Evolutionary conservation across 2,113 vertebrate species (phyloP).

Genomic region (Rhabdornis inornatus): DNA sequence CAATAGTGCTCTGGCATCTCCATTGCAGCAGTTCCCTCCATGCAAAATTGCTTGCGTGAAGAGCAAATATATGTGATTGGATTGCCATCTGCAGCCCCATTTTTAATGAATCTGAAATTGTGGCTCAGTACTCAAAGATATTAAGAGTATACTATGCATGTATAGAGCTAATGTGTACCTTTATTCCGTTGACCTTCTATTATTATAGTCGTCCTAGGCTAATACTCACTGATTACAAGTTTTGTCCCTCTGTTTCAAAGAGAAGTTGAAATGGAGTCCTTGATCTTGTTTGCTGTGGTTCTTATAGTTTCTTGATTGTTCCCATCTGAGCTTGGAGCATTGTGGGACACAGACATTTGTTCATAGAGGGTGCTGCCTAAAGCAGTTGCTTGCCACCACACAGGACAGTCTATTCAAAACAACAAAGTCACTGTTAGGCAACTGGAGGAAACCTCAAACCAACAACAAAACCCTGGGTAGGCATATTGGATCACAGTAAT

Average conservation of each 20-base stretch:
- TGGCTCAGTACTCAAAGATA: not conserved
- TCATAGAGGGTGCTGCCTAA: not conserved
- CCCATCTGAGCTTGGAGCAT: not conserved
- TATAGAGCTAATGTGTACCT: not conserved
- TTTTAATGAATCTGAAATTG: not conserved
- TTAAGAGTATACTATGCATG: not conserved
- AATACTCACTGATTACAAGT: not conserved
- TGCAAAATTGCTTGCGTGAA: not conserved
- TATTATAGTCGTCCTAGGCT: not conserved
- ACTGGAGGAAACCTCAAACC: not conserved
- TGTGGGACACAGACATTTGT: fast-evolving
- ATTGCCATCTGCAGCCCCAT: not conserved
- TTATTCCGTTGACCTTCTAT: not conserved
- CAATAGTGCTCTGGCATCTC: not conserved
- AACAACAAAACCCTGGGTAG: not conserved
- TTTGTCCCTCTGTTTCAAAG: not conserved
- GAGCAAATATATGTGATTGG: not conserved
- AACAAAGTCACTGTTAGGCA: not conserved
- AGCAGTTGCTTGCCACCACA: not conserved
- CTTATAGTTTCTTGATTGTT: not conserved
- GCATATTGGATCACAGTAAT: not conserved
- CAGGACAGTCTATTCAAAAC: not conserved
- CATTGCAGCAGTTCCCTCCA: not conserved
- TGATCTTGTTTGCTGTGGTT: not conserved
- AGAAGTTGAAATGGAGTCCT: not conserved